phyloP scores from a whole-genome alignment of 1,140 invertebrate species.

The Cyphomyrmex costatus region DNA sequence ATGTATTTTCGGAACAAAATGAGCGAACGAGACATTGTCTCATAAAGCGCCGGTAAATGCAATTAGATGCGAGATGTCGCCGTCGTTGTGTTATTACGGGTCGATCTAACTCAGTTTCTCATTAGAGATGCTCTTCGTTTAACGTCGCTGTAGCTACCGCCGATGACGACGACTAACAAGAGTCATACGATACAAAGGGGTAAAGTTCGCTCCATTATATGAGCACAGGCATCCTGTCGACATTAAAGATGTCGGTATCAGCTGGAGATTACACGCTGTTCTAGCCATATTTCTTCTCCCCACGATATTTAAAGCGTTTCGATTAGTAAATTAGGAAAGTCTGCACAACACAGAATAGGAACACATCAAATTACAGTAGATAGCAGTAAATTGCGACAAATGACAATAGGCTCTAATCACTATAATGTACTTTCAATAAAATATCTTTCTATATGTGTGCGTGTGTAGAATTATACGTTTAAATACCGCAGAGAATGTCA shows the following conservation, averaged over 20 bases:
- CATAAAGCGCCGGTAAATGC: background rate
- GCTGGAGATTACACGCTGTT: background rate
- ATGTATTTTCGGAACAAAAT: background rate
- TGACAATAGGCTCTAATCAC: background rate
- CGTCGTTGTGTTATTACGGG: conserved; percentile 19
- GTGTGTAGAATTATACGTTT: background rate
- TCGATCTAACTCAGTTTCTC: conserved; percentile 31
- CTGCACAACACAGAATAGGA: background rate
- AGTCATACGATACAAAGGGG: conserved; percentile 28
- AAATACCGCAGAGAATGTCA: background rate
- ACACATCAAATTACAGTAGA: background rate
- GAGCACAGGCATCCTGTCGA: background rate
- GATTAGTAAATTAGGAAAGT: background rate
- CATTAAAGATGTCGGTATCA: background rate
- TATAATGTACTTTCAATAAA: background rate
- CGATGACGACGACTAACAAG: conserved; percentile 33
- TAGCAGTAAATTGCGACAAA: background rate
- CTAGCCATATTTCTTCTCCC: background rate
- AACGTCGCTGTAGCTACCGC: background rate
- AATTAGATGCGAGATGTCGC: background rate
- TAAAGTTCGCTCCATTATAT: conserved; percentile 46
- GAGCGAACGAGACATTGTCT: conserved; percentile 13
- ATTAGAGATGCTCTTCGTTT: conserved; percentile 29
- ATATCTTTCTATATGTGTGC: background rate
- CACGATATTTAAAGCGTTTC: background rate